Evolutionary conservation across 2,797 vertebrate species (phyloP), one percentile per base, ranked within the genome.

Genomic region (Coregonus ussuriensis): DNA sequence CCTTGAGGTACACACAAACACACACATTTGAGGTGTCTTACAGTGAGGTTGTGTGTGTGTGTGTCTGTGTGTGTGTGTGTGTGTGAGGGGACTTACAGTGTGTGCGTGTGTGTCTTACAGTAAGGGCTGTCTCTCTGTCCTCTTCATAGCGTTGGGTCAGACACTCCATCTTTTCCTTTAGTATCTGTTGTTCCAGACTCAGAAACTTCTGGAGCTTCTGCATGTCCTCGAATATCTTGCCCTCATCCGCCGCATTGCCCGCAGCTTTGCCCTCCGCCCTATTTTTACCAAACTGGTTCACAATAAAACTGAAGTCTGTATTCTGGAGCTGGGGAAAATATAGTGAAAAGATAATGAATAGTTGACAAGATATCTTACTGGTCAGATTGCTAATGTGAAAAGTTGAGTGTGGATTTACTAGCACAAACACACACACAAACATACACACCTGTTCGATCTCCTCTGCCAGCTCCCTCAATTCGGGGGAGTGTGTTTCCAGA

Each of bases 101-200:
- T 41, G 37, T 37, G 6, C 7, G 37, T 41, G 37, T 41, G 41
- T 11, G 41, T 54, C 81, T 79, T 84, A 88, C 87, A 15, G 82
- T 77, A 4, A 75, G 15, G 6, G 66, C 73, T 35, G 21, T 9
- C 4, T 80, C 56, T 75, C 71, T 79, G 54, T 78, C 78, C 35
- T 79, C 81, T 37, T 88, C 82, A 25, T 68, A 80, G 9, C 68
- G 29, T 1, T 69, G 18, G 18, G 79, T 15, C 53, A 91, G 25
- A 31, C 37, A 68, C 37, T 88, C 80, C 73, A 90, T 84, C 84
- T 80, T 89, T 13, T 89, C 85, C 74, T 87, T 90, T 74, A 89
- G 16, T 2, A 83, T 81, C 5, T 86, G 72, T 9, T 82, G 86
- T 59, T 91, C 89, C 53, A 79, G 63, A 4, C 82, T 63, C 25